Conservation (phyloP, 2,797 vertebrate genomes). For the Rallus crepitans region DNA sequence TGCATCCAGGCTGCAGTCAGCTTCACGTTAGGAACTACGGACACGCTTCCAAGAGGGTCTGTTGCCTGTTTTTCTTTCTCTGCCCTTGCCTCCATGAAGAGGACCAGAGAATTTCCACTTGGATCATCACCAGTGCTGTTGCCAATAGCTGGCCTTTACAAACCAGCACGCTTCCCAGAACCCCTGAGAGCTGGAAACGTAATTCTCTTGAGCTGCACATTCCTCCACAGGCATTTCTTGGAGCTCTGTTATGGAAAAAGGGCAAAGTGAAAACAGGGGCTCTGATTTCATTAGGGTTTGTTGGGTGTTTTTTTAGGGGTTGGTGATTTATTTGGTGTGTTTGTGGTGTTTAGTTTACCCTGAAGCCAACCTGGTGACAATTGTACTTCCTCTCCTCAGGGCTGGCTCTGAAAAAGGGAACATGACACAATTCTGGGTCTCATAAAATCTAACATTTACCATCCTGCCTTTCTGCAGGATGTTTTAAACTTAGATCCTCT, state of each 20-base stretch:
- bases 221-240: not conserved
- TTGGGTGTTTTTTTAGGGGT: too few species aligned
- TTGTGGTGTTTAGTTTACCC: not conserved
- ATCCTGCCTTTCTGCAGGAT: not conserved
- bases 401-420: not conserved
- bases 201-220: not conserved
- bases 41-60: too few species aligned
- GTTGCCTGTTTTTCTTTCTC: not conserved
- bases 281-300: not conserved
- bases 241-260: not conserved
- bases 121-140: not conserved
- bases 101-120: not conserved
- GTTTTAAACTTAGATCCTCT: not conserved
- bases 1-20: accelerated
- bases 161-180: not conserved
- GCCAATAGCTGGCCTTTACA: not conserved
- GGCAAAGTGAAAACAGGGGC: not conserved
- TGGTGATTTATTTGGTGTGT: not conserved
- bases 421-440: not conserved
- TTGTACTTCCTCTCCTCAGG: not conserved
- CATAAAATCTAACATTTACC: not conserved
- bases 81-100: not conserved
- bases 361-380: not conserved
- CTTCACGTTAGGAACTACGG: not conserved
- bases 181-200: not conserved